phyloP scores from a whole-genome alignment of 2,888 invertebrate species.

The Deladenus siricidicola region DNA sequence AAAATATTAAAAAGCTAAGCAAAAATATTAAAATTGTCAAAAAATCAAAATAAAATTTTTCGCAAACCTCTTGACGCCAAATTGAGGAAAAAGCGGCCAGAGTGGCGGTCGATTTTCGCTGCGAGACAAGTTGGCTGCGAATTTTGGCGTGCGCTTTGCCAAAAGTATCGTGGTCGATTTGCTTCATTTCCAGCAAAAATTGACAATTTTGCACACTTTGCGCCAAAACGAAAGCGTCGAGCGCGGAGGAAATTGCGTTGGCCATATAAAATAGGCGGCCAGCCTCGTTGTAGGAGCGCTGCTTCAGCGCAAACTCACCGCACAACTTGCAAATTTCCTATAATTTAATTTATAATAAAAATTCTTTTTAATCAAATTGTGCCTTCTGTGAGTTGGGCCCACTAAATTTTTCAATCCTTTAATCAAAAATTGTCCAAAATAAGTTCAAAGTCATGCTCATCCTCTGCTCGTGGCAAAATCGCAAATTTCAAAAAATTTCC shows the following conservation, averaged over 20 bases:
- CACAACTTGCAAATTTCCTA: conserved; percentile 32
- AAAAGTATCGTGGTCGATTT: neutral
- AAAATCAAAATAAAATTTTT: no score
- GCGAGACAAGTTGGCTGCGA: neutral
- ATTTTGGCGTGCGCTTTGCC: neutral
- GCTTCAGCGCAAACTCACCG: conserved; percentile 26
- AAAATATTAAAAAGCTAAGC: neutral
- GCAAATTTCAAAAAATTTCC: no score
- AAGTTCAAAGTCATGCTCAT: no score
- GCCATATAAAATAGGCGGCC: conserved; percentile 31
- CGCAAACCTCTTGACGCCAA: no score
- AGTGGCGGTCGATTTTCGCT: neutral
- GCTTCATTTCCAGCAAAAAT: neutral
- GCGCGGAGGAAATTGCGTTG: conserved; percentile 24
- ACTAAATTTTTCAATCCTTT: neutral
- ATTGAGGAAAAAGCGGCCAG: no score
- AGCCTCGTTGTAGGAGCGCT: conserved; percentile 31
- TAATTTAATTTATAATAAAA: no score
- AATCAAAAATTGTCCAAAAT: no score
- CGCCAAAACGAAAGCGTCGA: conserved; percentile 13
- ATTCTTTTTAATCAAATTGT: no score
- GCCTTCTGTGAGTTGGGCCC: neutral
- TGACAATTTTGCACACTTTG: conserved; percentile 8
- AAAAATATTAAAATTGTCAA: neutral
- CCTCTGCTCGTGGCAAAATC: no score